Conservation (phyloP, 2,888 invertebrate genomes). For the Tetragnatha montana region DNA sequence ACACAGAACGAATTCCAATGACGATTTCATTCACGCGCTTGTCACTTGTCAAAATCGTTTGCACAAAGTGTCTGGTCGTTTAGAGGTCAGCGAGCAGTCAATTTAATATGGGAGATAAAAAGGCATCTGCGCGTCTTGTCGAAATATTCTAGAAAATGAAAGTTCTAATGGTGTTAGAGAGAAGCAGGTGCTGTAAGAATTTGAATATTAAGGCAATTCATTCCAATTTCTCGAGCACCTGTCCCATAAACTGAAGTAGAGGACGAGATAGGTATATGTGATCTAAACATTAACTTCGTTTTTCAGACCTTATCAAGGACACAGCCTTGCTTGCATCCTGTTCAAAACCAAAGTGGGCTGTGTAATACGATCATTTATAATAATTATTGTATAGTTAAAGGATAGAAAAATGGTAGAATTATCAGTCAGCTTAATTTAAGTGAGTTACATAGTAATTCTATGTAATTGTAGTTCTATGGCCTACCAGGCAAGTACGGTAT, state of each 20-base stretch:
- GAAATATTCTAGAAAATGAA: neutral
- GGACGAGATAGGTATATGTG: no score
- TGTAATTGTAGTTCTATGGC: no score
- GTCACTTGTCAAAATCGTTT: constrained; percentile 3
- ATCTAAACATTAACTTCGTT: no score
- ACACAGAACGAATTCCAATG: neutral
- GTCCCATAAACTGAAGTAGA: neutral
- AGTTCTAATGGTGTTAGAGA: neutral
- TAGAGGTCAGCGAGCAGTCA: constrained; percentile 24
- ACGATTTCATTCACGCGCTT: constrained; percentile 19
- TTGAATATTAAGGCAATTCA: neutral
- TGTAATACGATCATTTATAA: no score
- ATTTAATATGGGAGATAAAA: neutral
- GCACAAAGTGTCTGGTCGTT: neutral
- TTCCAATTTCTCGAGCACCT: neutral
- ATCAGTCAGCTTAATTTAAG: no score
- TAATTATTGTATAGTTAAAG: no score
- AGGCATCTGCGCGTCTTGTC: constrained; percentile 19
- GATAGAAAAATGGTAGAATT: no score
- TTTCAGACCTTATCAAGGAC: no score
- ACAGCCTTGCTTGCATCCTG: no score
- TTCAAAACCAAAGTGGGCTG: no score
- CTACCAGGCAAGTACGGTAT: no score
- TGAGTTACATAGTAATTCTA: no score
- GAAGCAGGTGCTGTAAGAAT: neutral